These are phyloP conservation scores for Lonchura striata DNA, from an alignment of 2,113 vertebrate species.

Conservation along the genomic window DNA sequence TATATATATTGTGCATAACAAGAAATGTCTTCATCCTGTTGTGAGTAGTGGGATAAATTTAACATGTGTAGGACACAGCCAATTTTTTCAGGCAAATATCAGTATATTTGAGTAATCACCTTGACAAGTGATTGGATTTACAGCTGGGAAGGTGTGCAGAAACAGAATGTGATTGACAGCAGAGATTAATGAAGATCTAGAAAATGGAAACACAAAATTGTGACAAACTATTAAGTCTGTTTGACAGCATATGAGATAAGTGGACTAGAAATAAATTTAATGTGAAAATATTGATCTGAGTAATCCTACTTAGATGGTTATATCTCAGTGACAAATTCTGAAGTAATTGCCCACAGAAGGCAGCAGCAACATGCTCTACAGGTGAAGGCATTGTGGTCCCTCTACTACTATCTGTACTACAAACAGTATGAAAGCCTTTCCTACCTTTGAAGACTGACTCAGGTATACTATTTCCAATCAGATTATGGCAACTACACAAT, in stretches of 20 bases:
- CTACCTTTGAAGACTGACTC: neutral
- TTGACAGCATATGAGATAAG: neutral
- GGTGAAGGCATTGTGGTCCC: rapidly evolving
- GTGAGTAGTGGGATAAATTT: neutral
- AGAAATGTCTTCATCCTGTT: neutral
- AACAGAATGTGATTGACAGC: neutral
- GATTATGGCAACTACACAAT: neutral
- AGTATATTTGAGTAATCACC: neutral
- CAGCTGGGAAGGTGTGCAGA: neutral
- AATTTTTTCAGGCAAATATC: neutral
- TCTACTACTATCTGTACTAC: neutral
- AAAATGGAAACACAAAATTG: neutral
- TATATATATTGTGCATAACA: neutral
- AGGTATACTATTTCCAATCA: neutral
- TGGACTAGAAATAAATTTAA: constrained; percentile 13
- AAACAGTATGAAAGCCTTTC: neutral
- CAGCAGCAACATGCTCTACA: neutral
- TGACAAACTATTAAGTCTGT: neutral
- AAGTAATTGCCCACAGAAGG: neutral
- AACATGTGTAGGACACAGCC: neutral
- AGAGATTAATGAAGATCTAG: neutral
- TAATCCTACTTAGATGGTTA: neutral
- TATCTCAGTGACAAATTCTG: neutral
- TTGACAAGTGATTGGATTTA: neutral
- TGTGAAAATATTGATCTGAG: neutral